Evolutionary conservation across 2,113 vertebrate genomes (phyloP), one percentile per base, ranked within the genome.

Genomic region (Labeo catla): DNA sequence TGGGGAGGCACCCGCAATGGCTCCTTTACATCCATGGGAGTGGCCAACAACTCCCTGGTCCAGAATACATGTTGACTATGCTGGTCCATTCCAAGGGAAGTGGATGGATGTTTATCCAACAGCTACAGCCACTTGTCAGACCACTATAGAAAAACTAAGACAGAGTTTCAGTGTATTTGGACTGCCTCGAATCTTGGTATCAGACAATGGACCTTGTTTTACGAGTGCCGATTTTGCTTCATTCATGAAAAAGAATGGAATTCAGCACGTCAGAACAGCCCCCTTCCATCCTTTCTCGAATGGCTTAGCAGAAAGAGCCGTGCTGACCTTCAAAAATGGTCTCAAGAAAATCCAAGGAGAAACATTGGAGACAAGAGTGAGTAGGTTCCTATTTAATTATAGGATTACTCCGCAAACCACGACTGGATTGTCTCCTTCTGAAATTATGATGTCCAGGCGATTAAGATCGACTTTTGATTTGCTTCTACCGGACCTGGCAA

Each of bases 11-110:
- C 28, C 28, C 28, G 1, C 28, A 28, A 2, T 28, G 28, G 54
- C 15, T 19, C 54, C 54, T 19, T 72, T 65, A 45, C 28, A 87
- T 57, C 39, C 57, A 50, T 82, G 66, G 79, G 65, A 5, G 76
- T 23, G 39, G 61, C 61, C 61, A 65, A 11, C 61, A 9, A 65
- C 10, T n/a, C 61, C 61, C n/a, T 63, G 61, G 61, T 63, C 61
- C 19, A 63, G n/a, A 65, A 65, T 65, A n/a, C 21, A 65, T 9
- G n/a, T 65, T 28, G 61, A 65, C 21, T 65, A 65, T 9, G 61
- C 61, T 23, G n/a, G 61, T 9, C n/a, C 61, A 23, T n/a, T 65
- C 8, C 21, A 65, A 23, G 61, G 61, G 10, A 65, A 28, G 54
- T 65, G 61, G n/a, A 65, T 65, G 61, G 61, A 65, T 65, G n/a